Evolutionary conservation across 2,797 vertebrate species (phyloP).

Genomic region (Ceyx erithaca): DNA sequence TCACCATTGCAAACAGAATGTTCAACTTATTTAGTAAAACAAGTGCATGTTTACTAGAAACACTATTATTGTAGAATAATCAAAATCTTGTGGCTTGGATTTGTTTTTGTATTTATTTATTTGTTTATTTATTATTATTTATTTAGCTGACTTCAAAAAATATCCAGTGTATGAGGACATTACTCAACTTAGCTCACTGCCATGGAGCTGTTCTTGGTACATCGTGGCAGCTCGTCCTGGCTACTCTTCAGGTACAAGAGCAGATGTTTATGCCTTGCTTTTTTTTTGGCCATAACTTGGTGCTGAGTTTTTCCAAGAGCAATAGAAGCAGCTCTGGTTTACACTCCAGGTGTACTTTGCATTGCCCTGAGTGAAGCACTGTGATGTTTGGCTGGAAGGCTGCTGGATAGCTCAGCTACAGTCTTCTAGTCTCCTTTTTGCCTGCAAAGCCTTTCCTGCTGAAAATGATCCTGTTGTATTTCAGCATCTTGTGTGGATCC

Average conservation of each 20-base stretch:
- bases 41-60: background rate
- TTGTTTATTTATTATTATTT: background rate
- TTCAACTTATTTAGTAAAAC: background rate
- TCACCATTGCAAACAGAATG: background rate
- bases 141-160: slow-evolving; percentile 96
- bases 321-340: background rate
- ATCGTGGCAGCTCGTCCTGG: slow-evolving; percentile 97
- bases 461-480: slow-evolving; percentile 37
- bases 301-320: background rate
- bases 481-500: slow-evolving; percentile 98
- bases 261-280: background rate
- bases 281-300: background rate
- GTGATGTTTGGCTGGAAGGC: background rate
- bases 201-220: slow-evolving; percentile 95
- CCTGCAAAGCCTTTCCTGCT: background rate
- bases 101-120: background rate
- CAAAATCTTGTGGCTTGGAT: background rate
- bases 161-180: slow-evolving; percentile 97
- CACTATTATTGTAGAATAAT: background rate
- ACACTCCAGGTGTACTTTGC: background rate
- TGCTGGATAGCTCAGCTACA: background rate
- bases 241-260: slow-evolving; percentile 92
- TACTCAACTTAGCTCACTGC: slow-evolving; percentile 96
- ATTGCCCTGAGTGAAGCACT: background rate
- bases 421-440: background rate